Conservation (phyloP, 2,888 invertebrate species). For the Noctua fimbriata region DNA sequence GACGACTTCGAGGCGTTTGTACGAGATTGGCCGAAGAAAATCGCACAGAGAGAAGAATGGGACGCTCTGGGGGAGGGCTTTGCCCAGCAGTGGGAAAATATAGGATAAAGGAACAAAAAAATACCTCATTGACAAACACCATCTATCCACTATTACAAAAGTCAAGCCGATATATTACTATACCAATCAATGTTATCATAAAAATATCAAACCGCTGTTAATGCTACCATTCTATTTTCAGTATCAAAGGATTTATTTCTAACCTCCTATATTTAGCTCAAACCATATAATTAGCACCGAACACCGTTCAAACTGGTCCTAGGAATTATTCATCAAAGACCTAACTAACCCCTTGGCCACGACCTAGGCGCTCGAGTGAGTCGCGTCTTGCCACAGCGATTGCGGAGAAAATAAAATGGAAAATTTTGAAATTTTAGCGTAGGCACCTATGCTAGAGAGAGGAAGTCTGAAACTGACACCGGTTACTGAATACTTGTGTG, state of each 20-base stretch:
- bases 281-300: not conserved
- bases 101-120: no score
- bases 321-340: conserved; percentile 43
- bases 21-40: no score
- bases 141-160: not conserved
- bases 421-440: no score
- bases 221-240: not conserved
- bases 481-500: not conserved
- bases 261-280: not conserved
- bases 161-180: no score
- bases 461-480: not conserved
- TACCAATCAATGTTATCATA: not conserved
- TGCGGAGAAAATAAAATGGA: not conserved
- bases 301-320: conserved; percentile 5
- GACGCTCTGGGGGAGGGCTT: no score
- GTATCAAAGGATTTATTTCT: not conserved
- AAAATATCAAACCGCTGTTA: not conserved
- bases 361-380: not conserved
- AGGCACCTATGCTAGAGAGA: no score
- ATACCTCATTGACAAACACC: no score
- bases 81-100: no score
- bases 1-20: no score
- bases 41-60: no score
- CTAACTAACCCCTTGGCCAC: not conserved
- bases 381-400: not conserved